Evolutionary conservation across 2,113 vertebrate genomes (phyloP).

Genomic region (Rhombomys opimus): DNA sequence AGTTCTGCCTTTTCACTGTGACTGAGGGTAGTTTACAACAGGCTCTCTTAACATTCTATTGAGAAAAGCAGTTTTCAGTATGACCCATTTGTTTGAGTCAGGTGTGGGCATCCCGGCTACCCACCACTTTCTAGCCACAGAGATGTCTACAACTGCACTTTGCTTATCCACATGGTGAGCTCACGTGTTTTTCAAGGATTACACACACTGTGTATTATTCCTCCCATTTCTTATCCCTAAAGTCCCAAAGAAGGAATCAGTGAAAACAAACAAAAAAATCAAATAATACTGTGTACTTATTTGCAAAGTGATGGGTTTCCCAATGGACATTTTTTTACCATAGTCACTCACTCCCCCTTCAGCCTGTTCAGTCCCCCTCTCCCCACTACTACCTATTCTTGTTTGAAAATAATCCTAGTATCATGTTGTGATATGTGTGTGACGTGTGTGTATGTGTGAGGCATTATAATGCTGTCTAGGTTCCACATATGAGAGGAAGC

Average conservation of each 20-base stretch:
- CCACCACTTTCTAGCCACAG: background rate
- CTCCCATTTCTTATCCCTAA: background rate
- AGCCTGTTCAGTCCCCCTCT: background rate
- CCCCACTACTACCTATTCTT: background rate
- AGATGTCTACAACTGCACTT: background rate
- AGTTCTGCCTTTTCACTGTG: background rate
- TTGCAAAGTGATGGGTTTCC: background rate
- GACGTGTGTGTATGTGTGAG: background rate
- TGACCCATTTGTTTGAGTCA: background rate
- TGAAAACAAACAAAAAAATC: background rate
- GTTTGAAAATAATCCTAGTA: background rate
- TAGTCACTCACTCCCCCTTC: too few relatives aligned
- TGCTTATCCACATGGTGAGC: background rate
- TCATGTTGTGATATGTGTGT: background rate
- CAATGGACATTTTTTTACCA: background rate
- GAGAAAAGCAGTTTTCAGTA: background rate
- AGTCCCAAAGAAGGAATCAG: background rate
- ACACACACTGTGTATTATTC: rapidly evolving
- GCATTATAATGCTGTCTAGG: background rate
- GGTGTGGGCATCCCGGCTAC: background rate
- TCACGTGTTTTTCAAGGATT: background rate
- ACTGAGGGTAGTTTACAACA: background rate
- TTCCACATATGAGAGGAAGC: background rate
- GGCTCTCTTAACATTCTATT: background rate
- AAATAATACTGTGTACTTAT: background rate